phyloP scores from a whole-genome alignment of 2,888 invertebrate species.

The Euphydryas editha region DNA sequence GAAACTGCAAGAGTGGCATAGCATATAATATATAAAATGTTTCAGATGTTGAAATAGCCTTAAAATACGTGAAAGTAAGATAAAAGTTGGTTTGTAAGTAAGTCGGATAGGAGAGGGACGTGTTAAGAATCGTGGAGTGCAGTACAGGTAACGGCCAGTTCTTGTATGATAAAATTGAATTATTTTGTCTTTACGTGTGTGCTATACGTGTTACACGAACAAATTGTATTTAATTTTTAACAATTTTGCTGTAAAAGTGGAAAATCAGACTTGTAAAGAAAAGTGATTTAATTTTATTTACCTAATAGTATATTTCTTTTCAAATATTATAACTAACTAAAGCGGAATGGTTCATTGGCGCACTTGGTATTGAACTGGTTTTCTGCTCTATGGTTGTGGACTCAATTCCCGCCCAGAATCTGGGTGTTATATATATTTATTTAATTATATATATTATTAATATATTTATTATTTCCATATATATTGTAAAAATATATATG shows the following conservation, averaged over 20 bases:
- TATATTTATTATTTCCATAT: too few relatives aligned
- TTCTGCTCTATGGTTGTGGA: too few relatives aligned
- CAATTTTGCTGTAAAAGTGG: too few relatives aligned
- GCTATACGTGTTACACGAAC: background rate
- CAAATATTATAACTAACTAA: too few relatives aligned
- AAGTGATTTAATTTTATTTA: too few relatives aligned
- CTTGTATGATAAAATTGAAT: constrained; percentile 29
- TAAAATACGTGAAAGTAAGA: constrained; percentile 12
- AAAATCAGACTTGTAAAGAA: too few relatives aligned
- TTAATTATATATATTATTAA: too few relatives aligned
- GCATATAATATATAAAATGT: background rate
- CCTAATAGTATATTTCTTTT: background rate
- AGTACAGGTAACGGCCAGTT: constrained; percentile 7
- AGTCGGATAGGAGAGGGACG: constrained; percentile 11
- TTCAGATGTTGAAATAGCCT: background rate
- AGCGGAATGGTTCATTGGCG: too few relatives aligned
- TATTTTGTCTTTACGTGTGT: constrained; percentile 22
- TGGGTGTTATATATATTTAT: too few relatives aligned
- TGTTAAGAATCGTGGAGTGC: constrained; percentile 13
- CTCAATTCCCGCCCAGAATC: too few relatives aligned
- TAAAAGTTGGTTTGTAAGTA: constrained; percentile 13
- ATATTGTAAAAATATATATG: too few relatives aligned
- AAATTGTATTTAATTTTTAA: background rate
- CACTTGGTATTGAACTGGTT: too few relatives aligned
- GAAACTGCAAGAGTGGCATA: background rate